Evolutionary conservation across 2,797 vertebrate species (phyloP), one percentile per base, ranked within the genome.

Genomic region (Acanthopagrus latus): DNA sequence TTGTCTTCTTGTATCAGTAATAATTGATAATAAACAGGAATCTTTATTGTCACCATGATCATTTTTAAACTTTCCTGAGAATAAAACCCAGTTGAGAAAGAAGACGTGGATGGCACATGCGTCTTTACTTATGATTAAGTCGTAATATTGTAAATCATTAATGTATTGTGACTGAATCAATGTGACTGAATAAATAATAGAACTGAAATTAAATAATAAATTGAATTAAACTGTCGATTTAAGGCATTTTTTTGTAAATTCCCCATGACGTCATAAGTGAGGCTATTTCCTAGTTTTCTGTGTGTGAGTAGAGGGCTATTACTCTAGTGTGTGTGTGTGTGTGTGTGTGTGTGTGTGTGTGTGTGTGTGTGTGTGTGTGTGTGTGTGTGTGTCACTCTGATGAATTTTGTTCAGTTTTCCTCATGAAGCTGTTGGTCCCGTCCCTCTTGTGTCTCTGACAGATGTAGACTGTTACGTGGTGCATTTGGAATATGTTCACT

Each of bases 401-500:
- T 56, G 10, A 21, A 12, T n/a, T 44, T 21, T 21, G 8, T 2
- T 62, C 44, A 12, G 16, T 50, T 44, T n/a, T 18, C 1, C 7
- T 67, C 1, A 3, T 29, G 2, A 25, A 47, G 60, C n/a, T 52
- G 13, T 44, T 57, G 11, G 20, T 52, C 11, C 59, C 4, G 38
- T 33, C 33, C 6, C n/a, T 43, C 9, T 29, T 68, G 13, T 80
- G 51, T 82, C 50, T 73, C 41, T 85, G 64, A 71, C 86, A 94
- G 93, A 88, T 66, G 86, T 90, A 50, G 43, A 80, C 0, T 98
- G 97, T 80, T 56, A 94, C 46, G 20, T 97, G 71, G 87, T 95
- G 82, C 90, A 97, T 12, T 84, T 94, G 0, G 66, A 96, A 64
- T 89, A 94, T 80, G 91, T 97, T 82, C 86, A 64, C 44, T 98